A percentile compares a stretch with the other conserved stretches of the same genome.
phyloP scores from a whole-genome alignment of 37 sponge, comb jelly and placozoan genomes.

The Amphimedon queenslandica region DNA sequence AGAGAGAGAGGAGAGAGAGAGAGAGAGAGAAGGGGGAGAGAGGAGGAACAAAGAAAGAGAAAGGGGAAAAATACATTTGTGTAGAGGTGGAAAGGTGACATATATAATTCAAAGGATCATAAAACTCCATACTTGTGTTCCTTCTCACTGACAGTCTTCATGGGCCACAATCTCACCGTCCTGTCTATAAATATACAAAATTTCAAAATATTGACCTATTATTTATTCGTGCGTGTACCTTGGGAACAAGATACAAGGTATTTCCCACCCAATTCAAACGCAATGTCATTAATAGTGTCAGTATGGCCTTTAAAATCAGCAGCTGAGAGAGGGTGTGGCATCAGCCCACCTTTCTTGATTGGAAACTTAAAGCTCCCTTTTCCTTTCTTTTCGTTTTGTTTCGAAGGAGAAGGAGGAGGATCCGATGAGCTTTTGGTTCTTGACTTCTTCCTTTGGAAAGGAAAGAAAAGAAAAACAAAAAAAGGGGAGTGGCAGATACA shows the following conservation, averaged over 20 bases:
- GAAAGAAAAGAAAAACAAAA: neutral
- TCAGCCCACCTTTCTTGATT: constrained; percentile 26
- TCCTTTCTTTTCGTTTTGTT: no score
- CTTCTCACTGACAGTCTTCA: constrained; percentile 68
- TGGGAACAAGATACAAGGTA: constrained; percentile 74
- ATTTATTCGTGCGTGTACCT: constrained; percentile 30
- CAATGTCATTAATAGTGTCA: constrained; percentile 48
- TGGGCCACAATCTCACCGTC: constrained; percentile 66
- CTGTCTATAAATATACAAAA: constrained; percentile 57
- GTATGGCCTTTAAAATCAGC: constrained; percentile 90
- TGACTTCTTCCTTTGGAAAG: no score
- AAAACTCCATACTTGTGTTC: constrained; percentile 67
- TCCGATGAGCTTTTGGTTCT: neutral
- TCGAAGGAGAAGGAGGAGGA: no score
- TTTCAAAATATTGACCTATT: no score
- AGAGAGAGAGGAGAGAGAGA: no score
- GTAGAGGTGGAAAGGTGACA: no score
- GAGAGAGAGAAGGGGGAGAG: no score
- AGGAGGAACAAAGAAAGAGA: no score
- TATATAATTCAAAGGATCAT: constrained; percentile 10
- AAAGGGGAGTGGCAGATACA: neutral
- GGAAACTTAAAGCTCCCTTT: no score
- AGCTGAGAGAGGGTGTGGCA: constrained; percentile 70
- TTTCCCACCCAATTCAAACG: constrained; percentile 64
- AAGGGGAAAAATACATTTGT: no score